Conservation (phyloP, 2,888 invertebrate genomes). For the Schizotus pectinicornis region DNA sequence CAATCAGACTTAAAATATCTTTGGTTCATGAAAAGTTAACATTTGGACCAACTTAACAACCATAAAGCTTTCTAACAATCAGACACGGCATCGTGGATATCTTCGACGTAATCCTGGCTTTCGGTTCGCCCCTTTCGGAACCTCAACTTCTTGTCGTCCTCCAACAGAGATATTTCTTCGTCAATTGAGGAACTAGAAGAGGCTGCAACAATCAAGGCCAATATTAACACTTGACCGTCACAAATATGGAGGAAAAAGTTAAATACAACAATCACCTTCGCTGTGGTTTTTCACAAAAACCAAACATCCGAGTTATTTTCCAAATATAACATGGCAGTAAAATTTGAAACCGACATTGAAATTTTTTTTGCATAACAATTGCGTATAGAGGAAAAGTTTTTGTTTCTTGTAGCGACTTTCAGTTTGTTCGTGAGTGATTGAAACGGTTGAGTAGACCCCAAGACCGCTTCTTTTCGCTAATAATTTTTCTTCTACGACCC, state of each 20-base stretch:
- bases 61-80: background rate
- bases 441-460: too few species aligned
- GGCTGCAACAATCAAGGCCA: conserved; percentile 10
- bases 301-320: too few species aligned
- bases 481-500: background rate
- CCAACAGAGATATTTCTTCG: conserved; percentile 20
- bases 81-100: conserved; percentile 3
- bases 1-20: conserved; percentile 7
- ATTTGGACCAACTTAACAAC: conserved; percentile 7
- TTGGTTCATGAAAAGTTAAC: conserved; percentile 11
- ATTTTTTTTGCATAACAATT: too few species aligned
- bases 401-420: too few species aligned
- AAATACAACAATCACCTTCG: too few species aligned
- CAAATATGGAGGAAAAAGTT: too few species aligned
- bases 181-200: conserved; percentile 20
- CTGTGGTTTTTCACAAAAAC: too few species aligned
- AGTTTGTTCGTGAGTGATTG: too few species aligned
- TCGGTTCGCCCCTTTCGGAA: conserved; percentile 6
- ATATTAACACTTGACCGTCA: background rate
- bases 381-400: too few species aligned
- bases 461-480: too few species aligned
- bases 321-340: too few species aligned
- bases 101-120: conserved; percentile 16
- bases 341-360: too few species aligned
- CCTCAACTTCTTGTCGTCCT: conserved; percentile 12